Base-by-base conservation (phyloP, 2,113 vertebrate species). In the Gopherus evgoodei region DNA sequence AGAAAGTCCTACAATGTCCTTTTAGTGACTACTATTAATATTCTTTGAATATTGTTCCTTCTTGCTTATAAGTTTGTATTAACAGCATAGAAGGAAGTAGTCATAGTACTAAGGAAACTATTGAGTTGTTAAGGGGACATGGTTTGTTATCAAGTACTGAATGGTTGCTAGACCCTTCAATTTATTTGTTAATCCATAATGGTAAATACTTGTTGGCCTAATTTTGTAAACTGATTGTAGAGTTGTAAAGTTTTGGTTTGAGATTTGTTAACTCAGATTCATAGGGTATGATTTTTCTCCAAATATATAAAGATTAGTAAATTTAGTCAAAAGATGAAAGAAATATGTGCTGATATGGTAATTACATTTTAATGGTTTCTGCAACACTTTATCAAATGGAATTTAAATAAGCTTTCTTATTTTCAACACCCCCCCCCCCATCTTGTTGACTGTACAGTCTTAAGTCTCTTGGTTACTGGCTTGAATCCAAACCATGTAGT, bases 181-280 rank as follows among this genome's bases (percentile, higher is more conserved):
- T 78, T 78, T 87, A 65, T 87, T 91, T 92, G 35, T 54, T 93
- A n/a, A 76, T 81, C 78, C 0, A 1, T 65, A 16, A 53, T 42
- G 79, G 22, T 50, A 93, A 95, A 96, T 90, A 86, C 54, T 35
- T 16, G 38, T 83, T 95, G 29, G 38, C 87, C 83, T 85, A 65
- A 54, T 96, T 94, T 81, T 57, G 5, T 49, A 76, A 57, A 7
- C 84, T 38, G 24, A 13, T 42, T 84, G 75, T 50, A 25, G 35
- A 85, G n/a, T 25, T 80, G 8, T 49, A 22, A n/a, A 76, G 6
- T 1, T 95, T 69, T 88, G 49, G n/a, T 88, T 76, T 6, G 35
- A 59, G n/a, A 31, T 81, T 93, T 21, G 6, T 53, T 54, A 54
- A 9, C 53, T 54, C 53, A 22, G 53, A 54, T 54, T 54, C 21